Conservation (phyloP, 2,797 vertebrate species). For the Cheracebus regulus region DNA sequence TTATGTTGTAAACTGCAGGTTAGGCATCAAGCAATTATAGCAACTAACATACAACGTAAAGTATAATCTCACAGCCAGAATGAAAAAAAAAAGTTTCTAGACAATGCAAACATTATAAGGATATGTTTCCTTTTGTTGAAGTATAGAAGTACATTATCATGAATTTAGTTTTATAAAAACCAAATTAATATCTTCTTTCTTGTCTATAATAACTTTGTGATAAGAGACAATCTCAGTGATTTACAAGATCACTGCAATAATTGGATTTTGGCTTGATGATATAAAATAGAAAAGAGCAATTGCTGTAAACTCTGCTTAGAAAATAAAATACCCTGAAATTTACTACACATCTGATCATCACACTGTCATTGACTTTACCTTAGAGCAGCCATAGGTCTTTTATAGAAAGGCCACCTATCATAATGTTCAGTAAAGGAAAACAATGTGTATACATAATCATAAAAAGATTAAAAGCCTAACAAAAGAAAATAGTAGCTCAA, state of each 20-base stretch:
- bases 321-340: background rate
- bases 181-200: constrained; percentile 22
- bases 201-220: background rate
- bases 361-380: background rate
- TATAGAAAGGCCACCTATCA: background rate
- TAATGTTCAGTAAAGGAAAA: background rate
- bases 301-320: background rate
- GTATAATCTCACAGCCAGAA: background rate
- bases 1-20: background rate
- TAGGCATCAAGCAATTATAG: constrained; percentile 3
- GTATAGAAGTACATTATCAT: background rate
- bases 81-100: background rate
- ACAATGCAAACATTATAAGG: background rate
- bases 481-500: constrained; percentile 6
- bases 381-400: background rate
- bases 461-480: background rate
- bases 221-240: constrained; percentile 9
- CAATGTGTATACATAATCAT: background rate
- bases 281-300: background rate
- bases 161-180: background rate
- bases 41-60: background rate
- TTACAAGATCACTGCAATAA: background rate
- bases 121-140: background rate
- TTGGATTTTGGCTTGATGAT: background rate
- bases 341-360: background rate